Conservation (phyloP, 2,888 invertebrate genomes). For the Aromia moschata region DNA sequence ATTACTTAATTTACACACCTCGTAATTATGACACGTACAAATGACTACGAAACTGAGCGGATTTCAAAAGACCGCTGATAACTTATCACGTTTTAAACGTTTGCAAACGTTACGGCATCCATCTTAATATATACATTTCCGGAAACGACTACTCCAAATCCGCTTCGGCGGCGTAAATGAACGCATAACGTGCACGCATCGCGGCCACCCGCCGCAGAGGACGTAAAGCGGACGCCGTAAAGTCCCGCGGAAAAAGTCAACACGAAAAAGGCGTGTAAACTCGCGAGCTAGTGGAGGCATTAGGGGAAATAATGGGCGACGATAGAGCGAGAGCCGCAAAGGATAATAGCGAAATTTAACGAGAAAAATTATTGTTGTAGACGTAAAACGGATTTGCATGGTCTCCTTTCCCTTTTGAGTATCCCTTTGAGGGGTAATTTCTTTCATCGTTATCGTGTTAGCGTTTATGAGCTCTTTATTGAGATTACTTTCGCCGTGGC, state of each 20-base stretch:
- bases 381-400: background rate
- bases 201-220: background rate
- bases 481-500: too few relatives aligned
- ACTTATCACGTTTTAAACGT: too few relatives aligned
- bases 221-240: constrained; percentile 13
- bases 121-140: constrained; percentile 1
- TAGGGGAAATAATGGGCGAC: background rate
- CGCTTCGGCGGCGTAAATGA: background rate
- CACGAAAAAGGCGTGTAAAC: constrained; percentile 27
- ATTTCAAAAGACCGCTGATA: too few relatives aligned
- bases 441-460: background rate
- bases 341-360: constrained; percentile 1
- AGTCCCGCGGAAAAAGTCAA: constrained; percentile 14
- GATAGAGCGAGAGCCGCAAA: background rate
- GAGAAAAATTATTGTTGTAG: constrained; percentile 2
- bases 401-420: background rate
- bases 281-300: background rate
- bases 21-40: too few relatives aligned
- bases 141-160: constrained; percentile 13
- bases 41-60: too few relatives aligned
- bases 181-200: constrained; percentile 17
- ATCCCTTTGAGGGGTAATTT: background rate
- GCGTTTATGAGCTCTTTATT: constrained; percentile 1
- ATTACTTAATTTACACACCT: too few relatives aligned
- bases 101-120: background rate